Base-by-base conservation (phyloP, 2,797 vertebrate genomes). In the Arremon brunneinucha region DNA sequence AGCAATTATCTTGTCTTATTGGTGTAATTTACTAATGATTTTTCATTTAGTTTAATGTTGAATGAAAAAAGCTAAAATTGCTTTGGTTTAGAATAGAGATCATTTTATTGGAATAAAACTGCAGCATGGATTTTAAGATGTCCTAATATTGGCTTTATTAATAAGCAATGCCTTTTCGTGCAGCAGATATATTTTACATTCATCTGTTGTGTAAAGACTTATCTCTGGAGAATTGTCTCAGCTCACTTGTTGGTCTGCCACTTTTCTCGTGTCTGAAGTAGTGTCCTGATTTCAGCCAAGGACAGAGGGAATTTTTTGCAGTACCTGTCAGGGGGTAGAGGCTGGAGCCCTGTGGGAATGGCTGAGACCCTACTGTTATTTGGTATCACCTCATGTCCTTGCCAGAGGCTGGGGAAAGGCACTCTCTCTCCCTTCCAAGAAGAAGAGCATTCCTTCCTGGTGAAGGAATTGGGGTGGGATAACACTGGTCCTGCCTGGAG, bases 211-310 rank as follows among this genome's bases (percentile, higher is more conserved):
- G 60, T 46, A 72, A 87, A 63, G 56, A 22, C 17, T 53, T 88
- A 50, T 70, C 89, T 94, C 71, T 89, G 50, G 96, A 92, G 75
- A 76, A 22, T 46, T 93, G 68, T 46, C 67, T 92, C 44, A 53
- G 65, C 47, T 44, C 64, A n/a, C 24, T 84, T 77, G 93, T 67
- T 55, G 39, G 65, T 55, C n/a, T 84, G 26, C 70, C 34, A 85
- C n/a, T 88, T 83, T 30, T 27, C 87, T 89, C 26, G 14, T 77
- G 14, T 37, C 52, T 89, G 56, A 67, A 90, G 32, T 4, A 23
- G 21, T 13, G 32, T 49, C 41, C 49, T 70, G 49, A 63, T 71
- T 83, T 65, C 7, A 23, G 52, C 30, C 34, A 83, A 71, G 39
- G 80, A 41, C 72, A 35, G 52, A 46, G 13, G 4, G 35, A 47